Evolutionary conservation across 1,140 invertebrate species (phyloP), one percentile per base, ranked within the genome.

Genomic region (Macrosteles quadrilineatus): DNA sequence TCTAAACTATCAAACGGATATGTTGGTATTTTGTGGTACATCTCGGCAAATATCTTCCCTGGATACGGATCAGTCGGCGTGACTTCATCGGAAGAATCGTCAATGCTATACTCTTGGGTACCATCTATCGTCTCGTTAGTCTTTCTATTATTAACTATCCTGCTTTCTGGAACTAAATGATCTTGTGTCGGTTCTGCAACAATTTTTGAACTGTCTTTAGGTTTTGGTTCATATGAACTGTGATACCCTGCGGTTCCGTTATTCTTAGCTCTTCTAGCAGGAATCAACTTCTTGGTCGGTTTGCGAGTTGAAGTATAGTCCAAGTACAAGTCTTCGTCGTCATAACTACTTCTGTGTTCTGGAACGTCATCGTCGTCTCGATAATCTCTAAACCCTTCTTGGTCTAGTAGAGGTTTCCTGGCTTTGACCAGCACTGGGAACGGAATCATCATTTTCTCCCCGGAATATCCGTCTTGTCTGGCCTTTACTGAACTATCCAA

Each of bases 391-490:
- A 21, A 59, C 3, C 23, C 55, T 9, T 29, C 25, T 14, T 25
- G 9, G n/a, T 17, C 14, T 3, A 50, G 47, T 21, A 50, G n/a
- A 27, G 55, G 55, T 21, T 30, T 29, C n/a, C 55, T 59, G n/a
- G 55, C 55, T n/a, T 59, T 25, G 11, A 59, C 55, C 23, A 59
- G 27, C 25, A 59, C 55, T 29, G 55, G 55, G 27, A 59, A 59
- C 21, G 55, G 55, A 27, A 59, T 59, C 55, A 59, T 59, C 55
- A 59, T 59, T 29, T 59, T 59, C 4, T 59, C 55, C n/a, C 25
- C 55, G 21, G 21, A 23, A 19, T n/a, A 50, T 29, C 55, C 11
- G 21, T 12, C 55, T 29, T 27, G 21, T n/a, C 14, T 23, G 4
- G 21, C 21, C n/a, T 14, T 23, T 1, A 14, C 21, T 9, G 21